Percentiles rank a stretch among this genome's conserved stretches.
Evolutionary conservation across 2,888 invertebrate genomes (phyloP).

Genomic region (Monochamus alternatus): DNA sequence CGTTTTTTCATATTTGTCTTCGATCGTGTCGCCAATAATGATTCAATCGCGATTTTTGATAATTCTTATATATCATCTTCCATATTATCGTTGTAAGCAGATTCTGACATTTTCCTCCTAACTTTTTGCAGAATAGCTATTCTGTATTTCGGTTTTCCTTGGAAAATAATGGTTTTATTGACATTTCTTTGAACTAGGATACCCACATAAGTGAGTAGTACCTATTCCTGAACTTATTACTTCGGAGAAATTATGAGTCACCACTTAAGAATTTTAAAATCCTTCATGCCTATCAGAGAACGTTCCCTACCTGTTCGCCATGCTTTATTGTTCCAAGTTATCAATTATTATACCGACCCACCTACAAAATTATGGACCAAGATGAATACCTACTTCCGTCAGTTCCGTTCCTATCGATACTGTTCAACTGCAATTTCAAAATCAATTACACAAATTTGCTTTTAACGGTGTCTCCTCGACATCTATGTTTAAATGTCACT

Average conservation of each 20-base stretch:
- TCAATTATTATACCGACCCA: conserved; percentile 10
- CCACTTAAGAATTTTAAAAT: background rate
- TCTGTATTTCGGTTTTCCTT: too few relatives aligned
- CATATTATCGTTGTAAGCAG: too few relatives aligned
- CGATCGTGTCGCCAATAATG: too few relatives aligned
- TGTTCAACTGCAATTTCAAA: conserved; percentile 13
- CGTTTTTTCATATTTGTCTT: too few relatives aligned
- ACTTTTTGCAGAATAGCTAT: too few relatives aligned
- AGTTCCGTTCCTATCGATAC: conserved; percentile 30
- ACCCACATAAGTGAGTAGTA: too few relatives aligned
- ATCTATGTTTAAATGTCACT: conserved; percentile 30
- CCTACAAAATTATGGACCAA: conserved; percentile 29
- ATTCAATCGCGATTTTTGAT: too few relatives aligned
- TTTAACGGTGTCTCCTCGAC: conserved; percentile 30
- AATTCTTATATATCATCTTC: too few relatives aligned
- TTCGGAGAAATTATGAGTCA: conserved; percentile 10
- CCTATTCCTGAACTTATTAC: background rate
- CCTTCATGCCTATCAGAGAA: background rate
- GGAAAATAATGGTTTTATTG: too few relatives aligned
- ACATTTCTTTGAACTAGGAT: too few relatives aligned
- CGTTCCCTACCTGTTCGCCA: conserved; percentile 20
- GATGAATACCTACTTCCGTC: conserved; percentile 20
- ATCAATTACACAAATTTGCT: conserved; percentile 24
- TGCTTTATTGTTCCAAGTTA: conserved; percentile 16
- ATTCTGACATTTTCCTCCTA: too few relatives aligned